phyloP scores from a whole-genome alignment of 2,113 vertebrate genomes.

The Corythoichthys intestinalis region DNA sequence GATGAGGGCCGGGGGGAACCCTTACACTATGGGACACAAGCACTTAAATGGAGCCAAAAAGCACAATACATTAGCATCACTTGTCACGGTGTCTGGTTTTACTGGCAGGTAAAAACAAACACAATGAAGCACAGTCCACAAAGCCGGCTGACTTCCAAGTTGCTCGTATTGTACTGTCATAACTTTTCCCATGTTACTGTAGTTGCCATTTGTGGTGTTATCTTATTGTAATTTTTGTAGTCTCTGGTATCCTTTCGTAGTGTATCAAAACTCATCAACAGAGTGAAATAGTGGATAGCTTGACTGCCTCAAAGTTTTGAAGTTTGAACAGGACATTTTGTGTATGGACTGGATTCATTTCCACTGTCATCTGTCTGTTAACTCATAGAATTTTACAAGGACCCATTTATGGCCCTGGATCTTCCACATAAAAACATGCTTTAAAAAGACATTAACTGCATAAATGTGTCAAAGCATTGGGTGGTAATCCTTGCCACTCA shows the following conservation, averaged over 20 bases:
- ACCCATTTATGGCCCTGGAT: neutral
- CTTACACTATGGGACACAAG: neutral
- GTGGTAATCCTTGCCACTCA: conserved; percentile 16
- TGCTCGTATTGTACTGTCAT: neutral
- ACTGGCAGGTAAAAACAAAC: neutral
- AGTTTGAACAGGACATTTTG: no score
- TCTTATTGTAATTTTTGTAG: no score
- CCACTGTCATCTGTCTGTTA: neutral
- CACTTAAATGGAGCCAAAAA: neutral
- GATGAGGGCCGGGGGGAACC: neutral
- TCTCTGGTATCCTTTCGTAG: neutral
- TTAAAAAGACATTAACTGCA: conserved; percentile 2
- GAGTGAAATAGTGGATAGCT: no score
- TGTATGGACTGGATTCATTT: no score
- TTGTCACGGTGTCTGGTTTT: neutral
- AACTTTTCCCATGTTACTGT: no score
- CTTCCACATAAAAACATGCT: neutral
- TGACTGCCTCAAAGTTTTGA: no score
- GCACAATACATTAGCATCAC: neutral
- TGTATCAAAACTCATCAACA: neutral
- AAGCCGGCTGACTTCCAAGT: neutral
- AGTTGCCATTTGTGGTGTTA: no score
- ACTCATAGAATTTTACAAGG: neutral
- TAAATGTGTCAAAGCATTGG: neutral
- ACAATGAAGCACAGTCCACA: neutral